Base-by-base conservation (phyloP, 2,797 vertebrate species). In the Acrossocheilus fasciatus region DNA sequence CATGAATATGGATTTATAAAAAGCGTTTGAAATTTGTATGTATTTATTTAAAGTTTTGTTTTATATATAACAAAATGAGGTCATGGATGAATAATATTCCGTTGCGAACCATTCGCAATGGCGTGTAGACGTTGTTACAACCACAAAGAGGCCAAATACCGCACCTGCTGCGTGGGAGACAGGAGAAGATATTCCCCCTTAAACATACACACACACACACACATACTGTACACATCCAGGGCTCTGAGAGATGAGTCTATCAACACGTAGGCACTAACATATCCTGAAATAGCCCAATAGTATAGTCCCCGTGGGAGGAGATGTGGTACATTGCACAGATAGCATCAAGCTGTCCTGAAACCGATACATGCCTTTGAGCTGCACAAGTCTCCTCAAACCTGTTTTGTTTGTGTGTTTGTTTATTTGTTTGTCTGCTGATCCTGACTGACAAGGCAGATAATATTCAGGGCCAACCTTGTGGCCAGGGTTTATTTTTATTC, bases 251-350 rank as follows among this genome's bases (percentile, higher is more conserved):
- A 87, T 87, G 83, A 87, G 87, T 76, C 18, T 34, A 20, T 74
- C 23, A 69, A 70, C 90, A 89, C 87, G 87, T 88, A 90, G 88
- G 83, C 83, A 81, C 72, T 73, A 62, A 47, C 83, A 73, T 62
- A 50, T 45, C 36, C 83, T 78, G 39, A 89, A 88, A 88, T 87
- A 89, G 85, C 77, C 76, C 52, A 17, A 45, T 75, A 81, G 87
- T 69, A 39, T 20, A 54, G 50, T 86, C 86, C 88, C 87, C 2
- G 4, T n/a, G 59, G 83, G 85, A 68, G 62, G 79, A 85, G 80
- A 86, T 88, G 50, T 77, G 81, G 83, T 77, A 84, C 83, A 69
- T 66, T 17, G 45, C 73, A 77, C 45, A 77, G 73, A 84, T 84
- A 77, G 45, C 73, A 84, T 84, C 73, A 54, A 20, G 15, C 15